Conservation (phyloP, 53 echinoderm and acorn worm genomes). For the Antedon mediterranea region DNA sequence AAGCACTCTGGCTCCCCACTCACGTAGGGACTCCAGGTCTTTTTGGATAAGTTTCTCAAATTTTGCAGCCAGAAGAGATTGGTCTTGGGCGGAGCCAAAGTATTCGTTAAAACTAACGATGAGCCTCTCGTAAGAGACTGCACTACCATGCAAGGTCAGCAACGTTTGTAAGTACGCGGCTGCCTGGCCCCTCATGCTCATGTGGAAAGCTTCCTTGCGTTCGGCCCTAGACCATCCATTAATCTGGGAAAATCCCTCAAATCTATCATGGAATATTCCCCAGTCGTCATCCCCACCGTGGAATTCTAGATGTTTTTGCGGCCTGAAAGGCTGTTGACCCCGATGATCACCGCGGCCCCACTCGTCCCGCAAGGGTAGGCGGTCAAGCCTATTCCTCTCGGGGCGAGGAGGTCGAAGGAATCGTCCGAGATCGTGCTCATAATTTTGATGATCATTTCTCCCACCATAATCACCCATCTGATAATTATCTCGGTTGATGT, state of each 20-base stretch:
- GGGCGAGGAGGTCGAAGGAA: not conserved
- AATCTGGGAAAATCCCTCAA: not conserved
- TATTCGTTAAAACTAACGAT: not conserved
- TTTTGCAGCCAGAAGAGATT: not conserved
- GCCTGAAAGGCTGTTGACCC: not conserved
- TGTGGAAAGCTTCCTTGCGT: not conserved
- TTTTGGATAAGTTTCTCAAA: not conserved
- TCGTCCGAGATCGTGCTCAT: too few species aligned
- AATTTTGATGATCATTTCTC: too few species aligned
- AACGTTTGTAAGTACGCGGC: not conserved
- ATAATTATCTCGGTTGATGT: too few species aligned
- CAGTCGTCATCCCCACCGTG: not conserved
- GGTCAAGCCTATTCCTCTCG: not conserved
- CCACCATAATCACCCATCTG: too few species aligned
- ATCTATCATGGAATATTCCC: not conserved
- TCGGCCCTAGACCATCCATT: not conserved
- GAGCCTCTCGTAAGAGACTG: not conserved
- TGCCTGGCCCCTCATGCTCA: too few species aligned
- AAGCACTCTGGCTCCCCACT: not conserved
- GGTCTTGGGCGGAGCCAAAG: not conserved
- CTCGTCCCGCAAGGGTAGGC: not conserved
- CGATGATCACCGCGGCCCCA: not conserved
- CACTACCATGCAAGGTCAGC: not conserved
- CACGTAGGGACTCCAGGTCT: not conserved
- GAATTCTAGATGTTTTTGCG: not conserved